Evolutionary conservation across 2,888 invertebrate genomes (phyloP).

Genomic region (Heliconius sara): DNA sequence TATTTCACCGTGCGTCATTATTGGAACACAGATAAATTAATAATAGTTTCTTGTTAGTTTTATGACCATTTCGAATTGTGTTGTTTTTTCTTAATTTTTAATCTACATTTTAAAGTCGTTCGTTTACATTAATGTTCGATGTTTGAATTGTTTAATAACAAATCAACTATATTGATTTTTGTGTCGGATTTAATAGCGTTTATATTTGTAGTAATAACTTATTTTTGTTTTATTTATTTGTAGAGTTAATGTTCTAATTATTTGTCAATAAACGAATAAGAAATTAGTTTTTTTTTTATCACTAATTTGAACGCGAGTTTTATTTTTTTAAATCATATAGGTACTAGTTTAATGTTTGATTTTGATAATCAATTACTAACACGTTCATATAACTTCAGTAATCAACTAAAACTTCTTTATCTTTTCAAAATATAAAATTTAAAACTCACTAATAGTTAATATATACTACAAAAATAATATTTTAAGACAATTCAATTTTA

Average conservation of each 20-base stretch:
- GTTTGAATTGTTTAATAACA: conserved; percentile 24
- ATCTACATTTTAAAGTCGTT: conserved; percentile 30
- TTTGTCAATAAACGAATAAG: too few relatives aligned
- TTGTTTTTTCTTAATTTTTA: conserved; percentile 34
- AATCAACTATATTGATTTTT: conserved; percentile 13
- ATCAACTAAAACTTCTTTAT: background rate
- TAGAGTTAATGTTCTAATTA: too few relatives aligned
- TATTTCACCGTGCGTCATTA: conserved; percentile 76
- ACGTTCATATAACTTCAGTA: too few relatives aligned
- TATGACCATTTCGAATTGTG: conserved; percentile 41
- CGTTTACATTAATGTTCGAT: conserved; percentile 31
- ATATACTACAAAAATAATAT: background rate
- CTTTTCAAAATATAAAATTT: background rate
- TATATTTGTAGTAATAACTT: background rate
- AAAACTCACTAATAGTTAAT: background rate
- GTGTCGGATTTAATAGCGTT: conserved; percentile 21
- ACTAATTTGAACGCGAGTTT: too few relatives aligned
- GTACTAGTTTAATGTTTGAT: too few relatives aligned
- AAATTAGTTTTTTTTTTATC: too few relatives aligned
- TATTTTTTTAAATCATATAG: too few relatives aligned
- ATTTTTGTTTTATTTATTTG: background rate
- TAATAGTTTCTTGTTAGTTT: conserved; percentile 57
- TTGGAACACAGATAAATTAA: conserved; percentile 67
- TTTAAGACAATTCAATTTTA: background rate
- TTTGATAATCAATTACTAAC: too few relatives aligned